phyloP scores from a whole-genome alignment of 1,140 invertebrate species.

The Grapholita molesta region DNA sequence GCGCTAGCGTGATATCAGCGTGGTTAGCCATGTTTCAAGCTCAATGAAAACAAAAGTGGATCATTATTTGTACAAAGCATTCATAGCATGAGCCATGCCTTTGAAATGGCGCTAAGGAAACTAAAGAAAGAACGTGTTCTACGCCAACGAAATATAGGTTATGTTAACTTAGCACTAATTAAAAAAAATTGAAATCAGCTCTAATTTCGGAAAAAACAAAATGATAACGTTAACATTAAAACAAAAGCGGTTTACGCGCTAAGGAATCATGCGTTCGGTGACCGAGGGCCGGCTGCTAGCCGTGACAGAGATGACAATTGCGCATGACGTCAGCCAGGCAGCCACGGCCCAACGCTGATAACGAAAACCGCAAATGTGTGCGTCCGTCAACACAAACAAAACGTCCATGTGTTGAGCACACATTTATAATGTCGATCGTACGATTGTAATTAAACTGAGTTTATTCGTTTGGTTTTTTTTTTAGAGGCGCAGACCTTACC shows the following conservation, averaged over 20 bases:
- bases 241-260: slow-evolving; percentile 24
- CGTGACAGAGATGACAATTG: slow-evolving; percentile 71
- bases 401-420: slow-evolving; percentile 48
- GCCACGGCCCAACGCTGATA: slow-evolving; percentile 51
- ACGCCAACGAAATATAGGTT: background rate
- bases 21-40: slow-evolving; percentile 58
- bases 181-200: background rate
- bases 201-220: background rate
- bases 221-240: background rate
- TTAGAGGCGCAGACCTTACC: background rate
- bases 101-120: slow-evolving; percentile 1
- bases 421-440: slow-evolving; percentile 37
- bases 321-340: slow-evolving; percentile 58
- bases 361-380: slow-evolving; percentile 54
- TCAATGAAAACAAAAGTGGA: slow-evolving; percentile 62
- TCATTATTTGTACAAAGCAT: slow-evolving; percentile 14
- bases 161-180: background rate
- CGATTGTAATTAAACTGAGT: slow-evolving; percentile 30
- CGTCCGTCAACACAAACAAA: slow-evolving; percentile 28
- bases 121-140: background rate
- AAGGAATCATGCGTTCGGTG: slow-evolving; percentile 32
- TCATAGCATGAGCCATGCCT: slow-evolving; percentile 1
- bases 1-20: slow-evolving; percentile 34
- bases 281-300: slow-evolving; percentile 61
- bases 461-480: background rate